A percentile compares a stretch with the other conserved stretches of the same genome.
Conservation (phyloP, 2,113 vertebrate species). For the Scopus umbretta region DNA sequence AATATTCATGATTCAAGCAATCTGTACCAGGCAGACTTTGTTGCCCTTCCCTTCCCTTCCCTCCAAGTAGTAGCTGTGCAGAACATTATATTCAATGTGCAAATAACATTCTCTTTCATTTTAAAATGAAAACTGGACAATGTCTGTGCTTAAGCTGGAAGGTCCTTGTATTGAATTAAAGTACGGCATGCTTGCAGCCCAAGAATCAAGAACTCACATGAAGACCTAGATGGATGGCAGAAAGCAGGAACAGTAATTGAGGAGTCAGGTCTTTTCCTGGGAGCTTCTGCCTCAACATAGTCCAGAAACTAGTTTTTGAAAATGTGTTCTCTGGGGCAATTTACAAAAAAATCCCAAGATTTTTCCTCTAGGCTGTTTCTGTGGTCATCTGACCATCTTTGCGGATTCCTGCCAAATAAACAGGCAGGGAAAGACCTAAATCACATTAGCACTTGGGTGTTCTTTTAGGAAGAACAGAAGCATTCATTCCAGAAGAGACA, state of each 20-base stretch:
- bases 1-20: constrained; percentile 71
- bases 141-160: neutral
- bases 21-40: constrained; percentile 65
- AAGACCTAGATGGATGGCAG: neutral
- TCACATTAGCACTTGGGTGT: neutral
- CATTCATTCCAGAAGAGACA: neutral
- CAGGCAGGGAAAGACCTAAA: neutral
- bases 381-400: neutral
- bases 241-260: neutral
- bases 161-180: neutral
- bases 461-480: neutral
- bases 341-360: neutral
- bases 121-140: neutral
- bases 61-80: neutral
- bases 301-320: neutral
- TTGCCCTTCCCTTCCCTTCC: neutral
- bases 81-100: neutral
- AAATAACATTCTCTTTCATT: neutral
- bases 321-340: neutral
- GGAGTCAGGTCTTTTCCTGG: neutral
- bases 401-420: neutral
- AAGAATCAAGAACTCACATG: neutral
- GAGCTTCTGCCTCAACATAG: neutral
- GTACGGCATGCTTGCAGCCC: neutral
- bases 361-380: neutral